Percentiles rank a stretch among this genome's conserved stretches.
These are phyloP conservation scores for Porites lobata DNA, from an alignment of 92 coral and sea anemone species.

Conservation along the genomic window DNA sequence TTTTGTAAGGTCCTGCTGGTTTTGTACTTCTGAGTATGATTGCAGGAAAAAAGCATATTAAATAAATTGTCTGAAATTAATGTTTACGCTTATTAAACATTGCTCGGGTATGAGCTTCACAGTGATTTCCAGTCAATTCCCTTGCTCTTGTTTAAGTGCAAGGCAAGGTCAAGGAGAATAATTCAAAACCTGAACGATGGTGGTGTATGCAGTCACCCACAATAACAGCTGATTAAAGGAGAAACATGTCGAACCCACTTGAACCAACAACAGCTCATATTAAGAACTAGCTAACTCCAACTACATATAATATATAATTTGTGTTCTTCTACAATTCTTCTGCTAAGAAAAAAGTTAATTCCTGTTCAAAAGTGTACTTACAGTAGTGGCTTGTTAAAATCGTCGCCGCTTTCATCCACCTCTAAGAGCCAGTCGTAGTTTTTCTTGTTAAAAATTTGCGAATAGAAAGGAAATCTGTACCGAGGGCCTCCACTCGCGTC, in stretches of 20 bases:
- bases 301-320: too few species aligned
- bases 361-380: conserved; percentile 49
- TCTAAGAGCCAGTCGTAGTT: conserved; percentile 96
- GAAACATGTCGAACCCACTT: neutral
- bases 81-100: too few species aligned
- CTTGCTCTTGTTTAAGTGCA: neutral
- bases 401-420: conserved; percentile 95
- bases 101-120: neutral
- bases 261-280: neutral
- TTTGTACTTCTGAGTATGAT: too few species aligned
- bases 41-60: too few species aligned
- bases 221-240: neutral
- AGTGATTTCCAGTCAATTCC: neutral
- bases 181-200: neutral
- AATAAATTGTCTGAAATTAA: too few species aligned
- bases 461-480: conserved; percentile 79
- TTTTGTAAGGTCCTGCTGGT: too few species aligned
- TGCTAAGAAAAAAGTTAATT: neutral
- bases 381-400: conserved; percentile 94
- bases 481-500: conserved; percentile 55
- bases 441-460: conserved; percentile 92
- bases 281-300: too few species aligned
- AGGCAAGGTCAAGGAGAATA: neutral
- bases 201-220: neutral
- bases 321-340: too few species aligned